Evolutionary conservation across 2,888 invertebrate genomes (phyloP), one percentile per base, ranked within the genome.

Genomic region (Morpho achilles): DNA sequence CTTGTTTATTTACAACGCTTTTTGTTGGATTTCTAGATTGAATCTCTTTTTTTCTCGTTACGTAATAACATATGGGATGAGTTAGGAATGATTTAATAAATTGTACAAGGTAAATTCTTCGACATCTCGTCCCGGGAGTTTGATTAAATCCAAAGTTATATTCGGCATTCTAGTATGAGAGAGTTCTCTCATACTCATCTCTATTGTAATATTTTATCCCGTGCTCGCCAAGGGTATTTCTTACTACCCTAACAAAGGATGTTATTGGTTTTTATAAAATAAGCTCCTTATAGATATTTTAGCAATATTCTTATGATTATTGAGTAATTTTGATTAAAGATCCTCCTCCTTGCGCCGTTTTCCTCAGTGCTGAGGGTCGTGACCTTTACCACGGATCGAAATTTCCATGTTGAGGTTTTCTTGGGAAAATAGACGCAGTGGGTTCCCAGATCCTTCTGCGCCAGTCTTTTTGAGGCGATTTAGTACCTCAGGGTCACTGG

Each of bases 21-120:
- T 52, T 59, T 59, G 56, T 59, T 52, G 47, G 58, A 32, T 32
- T 32, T 32, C 64, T 64, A 64, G 64, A 66, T 66, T 64, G 64
- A 64, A 62, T 66, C 62, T 62, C 60, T 52, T 52, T 58, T 57
- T 64, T 60, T 58, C 60, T 61, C 60, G 59, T 53, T 59, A 64
- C 58, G 61, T 61, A 66, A 64, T 62, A 64, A 66, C 47, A 62
- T 61, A 61, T 32, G 32, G 32, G 32, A 32, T 32, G 32, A 32
- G 32, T 32, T 32, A 32, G 32, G 3, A 32, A 32, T 32, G 32
- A 32, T 32, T 56, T 61, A 58, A 46, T 58, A 59, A 56, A 56
- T 56, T 59, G 51, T 59, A 41, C 44, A 49, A 58, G 32, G 44
- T 52, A 48, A 53, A 50, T 32, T 23, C 60, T 56, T 54, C 47